Evolutionary conservation across 2,113 vertebrate genomes (phyloP).

Genomic region (Geococcyx californianus): DNA sequence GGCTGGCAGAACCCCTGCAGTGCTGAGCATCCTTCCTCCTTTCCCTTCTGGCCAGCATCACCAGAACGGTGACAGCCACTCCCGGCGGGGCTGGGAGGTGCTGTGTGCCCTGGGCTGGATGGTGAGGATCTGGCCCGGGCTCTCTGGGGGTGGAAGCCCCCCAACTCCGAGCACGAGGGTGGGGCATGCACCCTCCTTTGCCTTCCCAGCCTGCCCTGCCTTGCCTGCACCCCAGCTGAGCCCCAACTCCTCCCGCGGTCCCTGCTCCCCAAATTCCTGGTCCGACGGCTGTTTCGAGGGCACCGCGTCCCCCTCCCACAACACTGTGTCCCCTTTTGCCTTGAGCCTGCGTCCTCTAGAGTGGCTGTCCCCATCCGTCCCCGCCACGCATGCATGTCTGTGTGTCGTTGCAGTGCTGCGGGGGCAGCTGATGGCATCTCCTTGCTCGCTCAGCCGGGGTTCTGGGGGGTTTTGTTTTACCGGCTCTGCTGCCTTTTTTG

Average conservation of each 20-base stretch:
- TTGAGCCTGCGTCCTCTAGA: slow-evolving; percentile 31
- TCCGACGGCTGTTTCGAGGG: background rate
- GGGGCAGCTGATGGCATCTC: background rate
- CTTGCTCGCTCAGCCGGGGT: background rate
- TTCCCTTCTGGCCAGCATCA: slow-evolving; percentile 26
- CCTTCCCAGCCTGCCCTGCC: slow-evolving; percentile 2
- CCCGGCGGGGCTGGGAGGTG: background rate
- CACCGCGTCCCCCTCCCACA: background rate
- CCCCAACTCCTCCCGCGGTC: background rate
- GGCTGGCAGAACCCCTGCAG: background rate
- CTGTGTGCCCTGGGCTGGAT: background rate
- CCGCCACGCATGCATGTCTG: slow-evolving; percentile 17
- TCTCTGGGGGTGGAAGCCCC: background rate
- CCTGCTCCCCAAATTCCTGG: background rate
- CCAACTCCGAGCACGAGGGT: background rate
- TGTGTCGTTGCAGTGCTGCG: slow-evolving; percentile 11
- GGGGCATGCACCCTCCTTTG: slow-evolving; percentile 36
- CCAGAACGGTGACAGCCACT: fast-evolving
- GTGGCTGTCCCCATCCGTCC: slow-evolving; percentile 43
- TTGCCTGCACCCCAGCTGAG: slow-evolving; percentile 13
- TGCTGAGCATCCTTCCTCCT: background rate
- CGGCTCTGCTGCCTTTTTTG: background rate
- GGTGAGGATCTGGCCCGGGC: background rate
- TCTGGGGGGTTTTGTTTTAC: background rate
- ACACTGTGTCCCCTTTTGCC: background rate